Percentiles rank a stretch among this genome's conserved stretches.
These are phyloP conservation scores for Hylaeus anthracinus DNA, from an alignment of 1,140 invertebrate genomes.

Conservation along the genomic window DNA sequence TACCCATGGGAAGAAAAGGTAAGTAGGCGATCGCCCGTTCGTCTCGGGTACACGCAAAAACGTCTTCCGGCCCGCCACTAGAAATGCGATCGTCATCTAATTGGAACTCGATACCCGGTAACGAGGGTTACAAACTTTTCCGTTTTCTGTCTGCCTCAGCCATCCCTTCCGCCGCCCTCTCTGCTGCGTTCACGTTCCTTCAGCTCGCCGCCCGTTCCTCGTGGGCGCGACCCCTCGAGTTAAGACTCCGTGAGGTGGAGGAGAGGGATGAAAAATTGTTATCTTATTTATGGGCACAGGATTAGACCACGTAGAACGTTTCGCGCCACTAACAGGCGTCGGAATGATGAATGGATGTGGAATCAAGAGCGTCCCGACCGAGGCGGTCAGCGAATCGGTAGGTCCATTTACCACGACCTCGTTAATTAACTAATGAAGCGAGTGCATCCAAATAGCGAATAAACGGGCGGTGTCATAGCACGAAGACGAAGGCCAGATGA, in stretches of 20 bases:
- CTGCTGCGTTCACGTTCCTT: slow-evolving; percentile 17
- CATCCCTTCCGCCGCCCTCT: slow-evolving; percentile 8
- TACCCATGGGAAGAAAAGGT: slow-evolving; percentile 66
- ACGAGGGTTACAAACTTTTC: slow-evolving; percentile 76
- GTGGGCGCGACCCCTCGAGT: slow-evolving; percentile 52
- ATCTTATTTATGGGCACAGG: slow-evolving; percentile 76
- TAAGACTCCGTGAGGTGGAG: slow-evolving; percentile 17
- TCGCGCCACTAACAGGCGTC: slow-evolving; percentile 67
- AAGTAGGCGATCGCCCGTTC: slow-evolving; percentile 63
- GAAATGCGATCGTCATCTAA: slow-evolving; percentile 79
- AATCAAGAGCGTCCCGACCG: slow-evolving; percentile 25
- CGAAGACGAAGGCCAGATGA: slow-evolving; percentile 15
- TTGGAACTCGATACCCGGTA: slow-evolving; percentile 77
- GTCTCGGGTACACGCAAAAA: slow-evolving; percentile 67
- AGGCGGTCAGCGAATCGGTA: slow-evolving; percentile 27
- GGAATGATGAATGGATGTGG: slow-evolving; percentile 67
- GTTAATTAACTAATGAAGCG: slow-evolving; percentile 65
- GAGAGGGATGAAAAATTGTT: slow-evolving; percentile 74
- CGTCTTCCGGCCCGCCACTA: slow-evolving; percentile 61
- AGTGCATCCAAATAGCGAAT: slow-evolving; percentile 25
- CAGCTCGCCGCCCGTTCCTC: slow-evolving; percentile 40
- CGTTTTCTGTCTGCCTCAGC: slow-evolving; percentile 64
- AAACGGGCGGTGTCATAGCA: neutral
- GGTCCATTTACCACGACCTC: slow-evolving; percentile 21
- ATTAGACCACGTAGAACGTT: slow-evolving; percentile 65